Conservation (phyloP, 2,888 invertebrate species). For the Linyphia triangularis region DNA sequence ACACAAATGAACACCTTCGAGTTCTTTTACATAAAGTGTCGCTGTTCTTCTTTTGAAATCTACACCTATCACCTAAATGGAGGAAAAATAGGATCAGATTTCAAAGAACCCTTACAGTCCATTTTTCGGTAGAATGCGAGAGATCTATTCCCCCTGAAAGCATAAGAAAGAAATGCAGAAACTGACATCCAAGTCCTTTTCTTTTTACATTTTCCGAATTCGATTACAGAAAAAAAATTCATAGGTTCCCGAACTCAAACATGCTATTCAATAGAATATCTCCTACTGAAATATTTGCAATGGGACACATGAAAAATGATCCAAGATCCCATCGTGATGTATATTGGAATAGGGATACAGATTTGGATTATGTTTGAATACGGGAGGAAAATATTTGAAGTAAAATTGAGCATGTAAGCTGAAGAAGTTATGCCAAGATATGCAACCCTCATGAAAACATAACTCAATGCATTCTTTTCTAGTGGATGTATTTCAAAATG, state of each 20-base stretch:
- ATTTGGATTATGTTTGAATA: constrained; percentile 65
- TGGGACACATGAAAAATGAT: constrained; percentile 56
- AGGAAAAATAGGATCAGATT: constrained; percentile 16
- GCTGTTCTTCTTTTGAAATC: not conserved
- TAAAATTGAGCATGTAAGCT: constrained; percentile 30
- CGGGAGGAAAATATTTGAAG: constrained; percentile 51
- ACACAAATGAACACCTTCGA: not conserved
- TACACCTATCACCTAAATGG: not conserved
- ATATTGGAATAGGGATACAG: constrained; percentile 52
- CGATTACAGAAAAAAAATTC: constrained; percentile 49
- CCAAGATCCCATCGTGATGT: constrained; percentile 13
- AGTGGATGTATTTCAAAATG: not conserved
- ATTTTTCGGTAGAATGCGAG: not conserved
- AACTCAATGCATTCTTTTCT: not conserved
- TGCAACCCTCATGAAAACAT: not conserved
- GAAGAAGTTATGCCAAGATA: not conserved
- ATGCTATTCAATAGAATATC: constrained; percentile 57
- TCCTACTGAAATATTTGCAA: constrained; percentile 59
- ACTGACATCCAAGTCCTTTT: constrained; percentile 51
- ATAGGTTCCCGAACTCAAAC: constrained; percentile 43
- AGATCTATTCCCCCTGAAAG: constrained; percentile 25
- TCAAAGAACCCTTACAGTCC: constrained; percentile 6
- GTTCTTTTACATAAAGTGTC: constrained; percentile 1
- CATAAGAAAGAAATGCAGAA: constrained; percentile 12
- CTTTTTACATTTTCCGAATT: constrained; percentile 61